phyloP scores from a whole-genome alignment of 2,888 invertebrate genomes.

The Mechanitis mazaeus region DNA sequence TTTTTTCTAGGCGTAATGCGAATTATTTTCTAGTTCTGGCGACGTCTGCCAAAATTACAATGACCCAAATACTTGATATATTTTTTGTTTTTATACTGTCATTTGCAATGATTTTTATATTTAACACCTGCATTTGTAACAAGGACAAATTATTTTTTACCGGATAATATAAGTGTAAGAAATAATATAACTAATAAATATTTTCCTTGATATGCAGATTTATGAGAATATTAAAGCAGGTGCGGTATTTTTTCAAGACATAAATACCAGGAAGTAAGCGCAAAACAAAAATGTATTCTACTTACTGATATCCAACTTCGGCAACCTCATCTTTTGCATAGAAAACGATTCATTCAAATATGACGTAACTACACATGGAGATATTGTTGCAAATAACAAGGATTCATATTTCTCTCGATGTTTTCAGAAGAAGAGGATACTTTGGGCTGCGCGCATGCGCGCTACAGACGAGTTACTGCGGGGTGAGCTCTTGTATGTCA shows the following conservation, averaged over 20 bases:
- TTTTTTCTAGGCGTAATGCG: conserved; percentile 15
- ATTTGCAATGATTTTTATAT: conserved; percentile 20
- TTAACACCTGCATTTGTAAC: conserved; percentile 24
- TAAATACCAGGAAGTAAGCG: conserved; percentile 7
- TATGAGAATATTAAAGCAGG: not conserved
- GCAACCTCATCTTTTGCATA: conserved; percentile 54
- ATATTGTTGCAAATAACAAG: conserved; percentile 29
- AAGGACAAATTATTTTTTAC: conserved; percentile 14
- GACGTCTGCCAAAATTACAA: conserved; percentile 19
- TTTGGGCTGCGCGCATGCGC: conserved; percentile 49
- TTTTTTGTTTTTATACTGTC: conserved; percentile 11
- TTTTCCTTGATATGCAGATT: not conserved
- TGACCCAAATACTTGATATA: conserved; percentile 24
- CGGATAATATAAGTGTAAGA: conserved; percentile 1
- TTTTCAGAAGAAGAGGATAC: conserved; percentile 41
- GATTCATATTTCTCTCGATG: conserved; percentile 43
- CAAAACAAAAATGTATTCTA: conserved; percentile 23
- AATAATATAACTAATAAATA: conserved; percentile 1
- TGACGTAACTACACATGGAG: conserved; percentile 34
- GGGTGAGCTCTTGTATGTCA: conserved; percentile 32
- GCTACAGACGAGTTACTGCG: conserved; percentile 47
- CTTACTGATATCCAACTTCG: conserved; percentile 61
- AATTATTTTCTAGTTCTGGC: conserved; percentile 14
- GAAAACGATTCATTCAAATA: conserved; percentile 32
- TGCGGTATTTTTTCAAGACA: not conserved